A percentile compares a stretch with the other conserved stretches of the same genome.
These are phyloP conservation scores for Junonia oenone DNA, from an alignment of 2,888 invertebrate species.

Conservation along the genomic window DNA sequence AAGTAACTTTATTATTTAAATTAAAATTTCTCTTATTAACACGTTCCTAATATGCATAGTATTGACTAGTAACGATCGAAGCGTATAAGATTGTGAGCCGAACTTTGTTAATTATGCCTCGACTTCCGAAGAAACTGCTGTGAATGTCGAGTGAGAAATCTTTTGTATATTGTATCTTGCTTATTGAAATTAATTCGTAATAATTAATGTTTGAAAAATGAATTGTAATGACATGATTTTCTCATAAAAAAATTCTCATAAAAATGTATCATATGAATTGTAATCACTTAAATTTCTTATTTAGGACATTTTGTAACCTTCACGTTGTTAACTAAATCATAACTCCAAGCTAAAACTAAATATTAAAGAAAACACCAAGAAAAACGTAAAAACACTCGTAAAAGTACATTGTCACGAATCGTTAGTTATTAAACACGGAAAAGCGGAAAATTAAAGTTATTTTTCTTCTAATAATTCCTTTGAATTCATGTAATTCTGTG, in stretches of 20 bases:
- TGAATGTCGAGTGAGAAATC: constrained; percentile 15
- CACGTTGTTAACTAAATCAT: not conserved
- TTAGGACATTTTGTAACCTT: not conserved
- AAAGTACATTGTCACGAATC: constrained; percentile 7
- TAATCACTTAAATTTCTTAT: no score
- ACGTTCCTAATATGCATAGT: not conserved
- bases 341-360: not conserved
- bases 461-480: constrained; percentile 4
- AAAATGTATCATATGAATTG: no score
- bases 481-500: constrained; percentile 4
- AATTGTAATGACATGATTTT: no score
- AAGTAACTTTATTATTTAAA: not conserved
- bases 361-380: not conserved
- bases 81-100: constrained; percentile 22
- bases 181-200: no score
- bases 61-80: not conserved
- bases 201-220: no score
- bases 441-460: constrained; percentile 10
- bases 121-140: constrained; percentile 20
- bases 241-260: no score
- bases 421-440: constrained; percentile 2
- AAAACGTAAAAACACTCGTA: constrained; percentile 1
- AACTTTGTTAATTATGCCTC: constrained; percentile 57
- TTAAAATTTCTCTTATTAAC: not conserved
- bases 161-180: constrained; percentile 14